Evolutionary conservation across 2,797 vertebrate genomes (phyloP).

Genomic region (Phataginus tetradactyla): DNA sequence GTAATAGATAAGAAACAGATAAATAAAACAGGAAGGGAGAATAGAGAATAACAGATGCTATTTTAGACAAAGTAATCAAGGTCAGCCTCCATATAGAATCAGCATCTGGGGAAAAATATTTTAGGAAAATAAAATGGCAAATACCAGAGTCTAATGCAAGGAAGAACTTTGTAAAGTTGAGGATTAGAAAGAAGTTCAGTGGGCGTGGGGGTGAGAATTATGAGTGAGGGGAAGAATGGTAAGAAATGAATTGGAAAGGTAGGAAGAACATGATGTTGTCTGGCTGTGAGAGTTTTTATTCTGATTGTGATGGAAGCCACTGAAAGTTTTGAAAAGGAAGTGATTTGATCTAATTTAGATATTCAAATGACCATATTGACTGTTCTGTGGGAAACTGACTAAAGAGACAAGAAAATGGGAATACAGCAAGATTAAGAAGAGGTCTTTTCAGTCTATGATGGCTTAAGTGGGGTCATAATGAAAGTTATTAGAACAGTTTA

Average conservation of each 20-base stretch:
- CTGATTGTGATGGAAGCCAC: not conserved
- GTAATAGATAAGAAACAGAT: not conserved
- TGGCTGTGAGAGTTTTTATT: not conserved
- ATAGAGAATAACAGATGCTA: not conserved
- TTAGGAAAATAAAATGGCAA: not conserved
- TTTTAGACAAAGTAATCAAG: not conserved
- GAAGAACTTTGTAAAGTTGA: not conserved
- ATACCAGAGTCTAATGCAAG: not conserved
- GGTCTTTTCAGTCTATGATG: not conserved
- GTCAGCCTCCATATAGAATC: not conserved
- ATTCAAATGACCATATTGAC: not conserved
- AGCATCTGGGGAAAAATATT: not conserved
- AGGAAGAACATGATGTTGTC: not conserved
- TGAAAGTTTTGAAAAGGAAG: not conserved
- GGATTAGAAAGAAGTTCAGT: not conserved
- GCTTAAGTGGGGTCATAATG: not conserved
- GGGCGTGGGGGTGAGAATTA: accelerated
- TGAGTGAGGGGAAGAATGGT: not conserved
- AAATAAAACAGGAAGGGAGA: not conserved
- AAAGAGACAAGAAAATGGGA: not conserved
- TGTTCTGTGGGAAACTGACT: not conserved
- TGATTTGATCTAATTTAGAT: not conserved
- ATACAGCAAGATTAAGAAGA: not conserved
- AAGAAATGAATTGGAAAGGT: not conserved
- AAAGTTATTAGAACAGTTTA: not conserved